A percentile compares a stretch with the other conserved stretches of the same genome.
phyloP scores from a whole-genome alignment of 2,797 vertebrate species.

The Picus viridis region DNA sequence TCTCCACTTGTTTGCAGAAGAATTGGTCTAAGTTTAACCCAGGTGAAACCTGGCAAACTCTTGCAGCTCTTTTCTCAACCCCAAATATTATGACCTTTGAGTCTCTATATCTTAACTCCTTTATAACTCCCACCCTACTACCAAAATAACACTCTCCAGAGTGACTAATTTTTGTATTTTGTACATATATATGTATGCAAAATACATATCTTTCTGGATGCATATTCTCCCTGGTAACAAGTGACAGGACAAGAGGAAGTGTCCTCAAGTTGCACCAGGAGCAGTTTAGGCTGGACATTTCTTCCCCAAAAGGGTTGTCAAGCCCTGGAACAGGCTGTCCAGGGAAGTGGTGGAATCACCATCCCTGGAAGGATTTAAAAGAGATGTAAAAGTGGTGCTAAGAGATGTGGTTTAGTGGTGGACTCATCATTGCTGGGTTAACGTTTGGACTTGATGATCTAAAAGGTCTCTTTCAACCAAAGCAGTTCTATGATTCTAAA shows the following conservation, averaged over 20 bases:
- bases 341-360: no score
- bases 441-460: neutral
- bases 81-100: neutral
- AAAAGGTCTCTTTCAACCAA: neutral
- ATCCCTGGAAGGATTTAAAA: no score
- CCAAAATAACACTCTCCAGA: neutral
- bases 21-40: neutral
- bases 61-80: neutral
- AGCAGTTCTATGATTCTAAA: neutral
- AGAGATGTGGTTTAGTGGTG: no score
- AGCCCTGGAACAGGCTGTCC: no score
- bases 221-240: no score
- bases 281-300: no score
- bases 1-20: neutral
- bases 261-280: no score
- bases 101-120: neutral
- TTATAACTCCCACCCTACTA: neutral
- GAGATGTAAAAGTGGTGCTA: no score
- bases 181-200: no score
- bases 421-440: neutral
- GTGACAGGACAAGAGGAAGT: no score
- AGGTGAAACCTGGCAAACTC: neutral
- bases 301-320: no score
- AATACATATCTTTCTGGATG: neutral
- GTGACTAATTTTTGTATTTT: neutral